phyloP scores from a whole-genome alignment of 2,113 vertebrate species.

The Phyllostomus hastatus region DNA sequence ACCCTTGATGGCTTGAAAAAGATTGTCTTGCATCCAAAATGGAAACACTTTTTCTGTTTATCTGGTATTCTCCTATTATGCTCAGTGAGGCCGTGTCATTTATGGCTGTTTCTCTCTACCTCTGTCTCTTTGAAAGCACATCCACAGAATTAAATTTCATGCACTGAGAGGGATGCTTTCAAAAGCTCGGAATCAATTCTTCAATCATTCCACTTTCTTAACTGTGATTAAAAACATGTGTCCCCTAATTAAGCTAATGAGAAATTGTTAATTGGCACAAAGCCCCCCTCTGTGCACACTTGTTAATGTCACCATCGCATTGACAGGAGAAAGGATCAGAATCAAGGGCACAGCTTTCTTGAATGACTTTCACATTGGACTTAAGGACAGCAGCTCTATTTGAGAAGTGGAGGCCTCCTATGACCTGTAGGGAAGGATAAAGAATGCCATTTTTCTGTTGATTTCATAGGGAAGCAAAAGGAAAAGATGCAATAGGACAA shows the following conservation, averaged over 20 bases:
- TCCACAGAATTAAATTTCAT: conserved; percentile 80
- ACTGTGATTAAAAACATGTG: conserved; percentile 91
- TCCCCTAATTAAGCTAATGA: conserved; percentile 90
- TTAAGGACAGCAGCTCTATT: conserved; percentile 27
- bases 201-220: conserved; percentile 81
- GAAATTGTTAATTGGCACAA: conserved; percentile 85
- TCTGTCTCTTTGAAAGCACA: conserved; percentile 58
- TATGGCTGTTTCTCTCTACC: conserved; percentile 27
- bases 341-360: conserved; percentile 76
- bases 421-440: not conserved
- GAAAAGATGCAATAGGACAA: not conserved
- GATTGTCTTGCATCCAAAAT: not conserved
- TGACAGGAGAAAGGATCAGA: conserved; percentile 78
- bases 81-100: conserved; percentile 46
- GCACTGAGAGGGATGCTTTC: conserved; percentile 71
- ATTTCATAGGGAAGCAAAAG: not conserved
- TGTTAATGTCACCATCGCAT: conserved; percentile 84
- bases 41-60: not conserved
- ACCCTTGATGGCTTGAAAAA: not conserved
- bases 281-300: conserved; percentile 78
- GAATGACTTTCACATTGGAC: not conserved
- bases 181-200: conserved; percentile 81
- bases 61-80: conserved; percentile 27
- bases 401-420: not conserved
- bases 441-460: not conserved